These are phyloP conservation scores for Sphaerophoria taeniata DNA, from an alignment of 2,888 invertebrate species.

Conservation along the genomic window DNA sequence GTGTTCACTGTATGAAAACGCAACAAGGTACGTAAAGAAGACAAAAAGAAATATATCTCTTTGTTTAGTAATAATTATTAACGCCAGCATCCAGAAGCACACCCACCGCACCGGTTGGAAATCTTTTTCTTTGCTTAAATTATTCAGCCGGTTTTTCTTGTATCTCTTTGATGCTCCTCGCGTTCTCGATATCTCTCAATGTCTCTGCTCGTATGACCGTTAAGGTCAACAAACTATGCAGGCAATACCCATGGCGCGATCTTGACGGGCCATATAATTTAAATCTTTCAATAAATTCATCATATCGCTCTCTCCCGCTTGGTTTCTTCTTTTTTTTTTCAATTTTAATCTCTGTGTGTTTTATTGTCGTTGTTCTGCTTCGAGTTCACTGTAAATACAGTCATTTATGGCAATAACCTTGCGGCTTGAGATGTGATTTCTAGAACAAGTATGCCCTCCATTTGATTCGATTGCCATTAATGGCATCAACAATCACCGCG, in stretches of 20 bases:
- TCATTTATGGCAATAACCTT: slow-evolving; percentile 62
- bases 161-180: neutral
- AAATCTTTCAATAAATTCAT: slow-evolving; percentile 52
- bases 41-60: neutral
- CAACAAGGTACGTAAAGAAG: slow-evolving; percentile 88
- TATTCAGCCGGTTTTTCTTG: slow-evolving; percentile 27
- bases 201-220: slow-evolving; percentile 18
- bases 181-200: too few relatives aligned
- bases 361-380: slow-evolving; percentile 20
- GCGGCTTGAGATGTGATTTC: slow-evolving; percentile 49
- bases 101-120: too few relatives aligned
- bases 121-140: neutral
- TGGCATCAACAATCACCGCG: slow-evolving; percentile 38
- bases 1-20: slow-evolving; percentile 98
- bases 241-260: slow-evolving; percentile 11
- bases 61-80: neutral
- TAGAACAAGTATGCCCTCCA: slow-evolving; percentile 36
- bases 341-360: neutral
- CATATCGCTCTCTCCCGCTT: slow-evolving; percentile 6
- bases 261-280: slow-evolving; percentile 43
- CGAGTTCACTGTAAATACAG: slow-evolving; percentile 9
- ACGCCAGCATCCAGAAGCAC: neutral
- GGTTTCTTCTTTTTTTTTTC: slow-evolving; percentile 18
- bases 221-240: slow-evolving; percentile 64
- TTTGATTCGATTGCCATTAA: slow-evolving; percentile 48